These are phyloP conservation scores for Pristionchus fissidentatus DNA, from an alignment of 2,888 invertebrate species.

Conservation along the genomic window DNA sequence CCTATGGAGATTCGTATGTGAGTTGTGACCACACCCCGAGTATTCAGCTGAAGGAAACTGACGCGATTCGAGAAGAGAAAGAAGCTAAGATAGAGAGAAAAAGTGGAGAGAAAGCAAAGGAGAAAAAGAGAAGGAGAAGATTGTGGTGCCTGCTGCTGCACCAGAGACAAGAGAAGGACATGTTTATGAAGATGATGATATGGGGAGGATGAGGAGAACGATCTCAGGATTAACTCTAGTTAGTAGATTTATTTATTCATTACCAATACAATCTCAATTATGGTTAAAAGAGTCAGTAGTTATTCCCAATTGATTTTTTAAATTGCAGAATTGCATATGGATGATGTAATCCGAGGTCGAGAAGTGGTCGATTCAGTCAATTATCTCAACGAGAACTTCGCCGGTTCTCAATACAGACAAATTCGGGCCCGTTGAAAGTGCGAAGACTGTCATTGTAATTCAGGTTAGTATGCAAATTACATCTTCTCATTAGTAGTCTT, in stretches of 20 bases:
- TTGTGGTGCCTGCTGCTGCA: background rate
- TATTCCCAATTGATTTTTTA: background rate
- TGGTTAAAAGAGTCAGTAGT: background rate
- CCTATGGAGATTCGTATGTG: too few relatives aligned
- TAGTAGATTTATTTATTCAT: background rate
- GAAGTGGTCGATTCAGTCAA: slow-evolving; percentile 85
- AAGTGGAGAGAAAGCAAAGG: background rate
- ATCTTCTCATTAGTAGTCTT: background rate
- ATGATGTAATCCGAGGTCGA: slow-evolving; percentile 52
- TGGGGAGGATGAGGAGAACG: slow-evolving; percentile 30
- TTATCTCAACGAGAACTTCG: slow-evolving; percentile 86
- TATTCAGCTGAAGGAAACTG: slow-evolving; percentile 19
- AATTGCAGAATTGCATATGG: slow-evolving; percentile 4
- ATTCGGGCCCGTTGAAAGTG: slow-evolving; percentile 88
- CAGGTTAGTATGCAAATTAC: slow-evolving; percentile 67
- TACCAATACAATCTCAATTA: background rate
- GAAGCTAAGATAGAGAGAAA: background rate
- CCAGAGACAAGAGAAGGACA: slow-evolving; percentile 16
- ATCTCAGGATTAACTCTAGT: slow-evolving; percentile 9
- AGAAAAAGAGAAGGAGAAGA: background rate
- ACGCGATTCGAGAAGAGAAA: background rate
- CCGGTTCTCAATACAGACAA: slow-evolving; percentile 88
- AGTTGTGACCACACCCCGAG: background rate
- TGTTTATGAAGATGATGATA: slow-evolving; percentile 6
- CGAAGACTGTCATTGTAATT: slow-evolving; percentile 88